Conservation (phyloP, 1,140 invertebrate species). For the Chymomyza costata region DNA sequence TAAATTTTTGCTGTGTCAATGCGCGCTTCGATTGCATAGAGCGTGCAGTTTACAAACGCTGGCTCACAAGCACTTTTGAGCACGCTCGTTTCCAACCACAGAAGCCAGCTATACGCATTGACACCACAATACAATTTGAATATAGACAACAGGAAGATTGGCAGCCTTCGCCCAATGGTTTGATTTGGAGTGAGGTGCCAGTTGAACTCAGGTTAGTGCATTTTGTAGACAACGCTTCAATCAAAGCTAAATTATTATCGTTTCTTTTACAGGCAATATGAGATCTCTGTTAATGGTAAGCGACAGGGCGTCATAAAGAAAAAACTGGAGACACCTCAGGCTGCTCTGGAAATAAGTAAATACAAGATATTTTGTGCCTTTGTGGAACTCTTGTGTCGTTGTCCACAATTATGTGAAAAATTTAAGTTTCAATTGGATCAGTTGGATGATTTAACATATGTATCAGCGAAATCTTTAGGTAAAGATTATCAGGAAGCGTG, state of each 20-base stretch:
- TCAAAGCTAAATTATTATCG: too few species aligned
- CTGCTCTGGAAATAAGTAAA: slow-evolving; percentile 80
- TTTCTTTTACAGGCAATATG: slow-evolving; percentile 79
- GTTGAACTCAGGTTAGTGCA: slow-evolving; percentile 67
- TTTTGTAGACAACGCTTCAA: too few species aligned
- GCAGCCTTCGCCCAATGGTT: slow-evolving; percentile 78
- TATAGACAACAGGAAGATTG: slow-evolving; percentile 72
- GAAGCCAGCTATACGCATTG: slow-evolving; percentile 70
- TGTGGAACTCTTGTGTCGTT: slow-evolving; percentile 75
- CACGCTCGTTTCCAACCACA: slow-evolving; percentile 57
- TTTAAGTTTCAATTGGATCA: slow-evolving; percentile 33
- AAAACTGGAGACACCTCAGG: slow-evolving; percentile 76
- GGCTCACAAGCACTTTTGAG: slow-evolving; percentile 55
- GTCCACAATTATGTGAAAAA: slow-evolving; percentile 48
- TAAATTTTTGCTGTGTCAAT: slow-evolving; percentile 83
- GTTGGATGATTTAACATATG: slow-evolving; percentile 74
- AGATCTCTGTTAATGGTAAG: slow-evolving; percentile 87
- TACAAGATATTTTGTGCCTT: slow-evolving; percentile 80
- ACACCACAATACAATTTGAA: slow-evolving; percentile 74
- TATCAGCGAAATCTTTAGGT: slow-evolving; percentile 76
- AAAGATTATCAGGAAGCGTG: slow-evolving; percentile 76
- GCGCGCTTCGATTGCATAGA: slow-evolving; percentile 80
- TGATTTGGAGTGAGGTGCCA: slow-evolving; percentile 79
- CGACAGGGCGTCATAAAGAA: slow-evolving; percentile 89
- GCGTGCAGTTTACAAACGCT: slow-evolving; percentile 80